Base-by-base conservation (phyloP, 2,888 invertebrate genomes). In the Diplolepis rosae region DNA sequence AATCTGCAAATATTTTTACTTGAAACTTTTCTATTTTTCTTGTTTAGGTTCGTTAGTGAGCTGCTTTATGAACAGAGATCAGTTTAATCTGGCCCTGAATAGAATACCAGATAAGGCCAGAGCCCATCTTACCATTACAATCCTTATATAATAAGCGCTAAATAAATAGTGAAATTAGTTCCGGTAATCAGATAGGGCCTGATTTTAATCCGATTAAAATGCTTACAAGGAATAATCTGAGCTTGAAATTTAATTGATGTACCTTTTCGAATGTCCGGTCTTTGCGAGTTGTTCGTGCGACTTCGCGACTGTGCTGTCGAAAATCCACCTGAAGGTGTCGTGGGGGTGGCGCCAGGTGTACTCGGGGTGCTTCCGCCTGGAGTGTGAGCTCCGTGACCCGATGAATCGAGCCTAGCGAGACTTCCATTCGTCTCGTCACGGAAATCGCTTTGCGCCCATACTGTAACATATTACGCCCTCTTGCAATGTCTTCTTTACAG, bases 391-490 rank as follows among this genome's bases (percentile, higher is more conserved):
- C 83, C 85, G 72, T 87, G 89, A 71, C 91, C 91, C 70, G 90
- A 85, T 56, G 89, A 89, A 73, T 88, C 88, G 77, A 92, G 90
- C 73, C 92, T 92, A 1, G 92, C 89, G 80, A 91, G 87, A 13
- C 90, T 90, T 30, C 94, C 94, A 83, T 95, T 95, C 78, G 94
- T 92, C 81, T 92, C 94, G 90, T 96, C 96, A 81, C 96, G 92
- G 89, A 96, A 96, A 90, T 96, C 96, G 77, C 95, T 95, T 90
- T 96, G 96, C 77, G 96, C 95, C 95, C 96, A 96, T 89, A 96
- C 96, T 96, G 93, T 81, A 92, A 93, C 88, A 90, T 82, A 78
- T 77, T 81, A 75, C 78, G 75, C 79, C 78, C 76, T 80, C 80
- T 83, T 82, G 82, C 83, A 81, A 85, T 82, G 77, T 83, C 82